Evolutionary conservation across 2,113 vertebrate species (phyloP), one percentile per base, ranked within the genome.

Genomic region (Microtus oregoni): DNA sequence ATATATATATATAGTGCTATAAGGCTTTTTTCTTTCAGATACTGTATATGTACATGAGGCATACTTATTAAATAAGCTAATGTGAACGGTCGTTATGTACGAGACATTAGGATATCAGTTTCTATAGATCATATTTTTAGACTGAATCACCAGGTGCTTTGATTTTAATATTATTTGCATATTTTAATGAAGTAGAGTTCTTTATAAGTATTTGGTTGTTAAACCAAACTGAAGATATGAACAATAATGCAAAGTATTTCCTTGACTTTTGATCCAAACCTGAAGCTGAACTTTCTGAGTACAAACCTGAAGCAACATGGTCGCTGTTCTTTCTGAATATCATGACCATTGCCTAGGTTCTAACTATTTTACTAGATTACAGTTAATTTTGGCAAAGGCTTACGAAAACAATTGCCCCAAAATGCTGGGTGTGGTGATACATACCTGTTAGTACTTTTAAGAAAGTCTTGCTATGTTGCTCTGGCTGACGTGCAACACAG

Each of bases 221-320:
- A 88, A 93, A 92, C 13, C 89, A 92, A 90, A 93, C 10, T 30
- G 88, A 63, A 91, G 38, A 75, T 96, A 10, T 85, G 41, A 87
- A n/a, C 91, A 90, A 79, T 96, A 79, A 55, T 44, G 86, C 61
- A 89, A 95, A 87, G 15, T 82, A 47, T 93, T 89, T 89, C 58
- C 77, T 86, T 90, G 30, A 95, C 94, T 26, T 28, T 95, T 86
- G 14, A 63, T 17, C 22, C 35, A 58, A 14, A 88, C 35, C 41
- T 79, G 10, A 96, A 97, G 67, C 61, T 83, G 90, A 75, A 85
- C 17, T 24, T 82, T 89, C 5, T 86, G 76, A 41, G 92, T n/a
- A 11, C 3, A 95, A 55, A 50, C 82, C 35, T 91, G 63, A 94
- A 81, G 50, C 77, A 72, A 96, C 52, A 30, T 81, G 26, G 4